A percentile compares a stretch with the other conserved stretches of the same genome.
phyloP scores from a whole-genome alignment of 2,113 vertebrate species.

The Dipodomys ordii region DNA sequence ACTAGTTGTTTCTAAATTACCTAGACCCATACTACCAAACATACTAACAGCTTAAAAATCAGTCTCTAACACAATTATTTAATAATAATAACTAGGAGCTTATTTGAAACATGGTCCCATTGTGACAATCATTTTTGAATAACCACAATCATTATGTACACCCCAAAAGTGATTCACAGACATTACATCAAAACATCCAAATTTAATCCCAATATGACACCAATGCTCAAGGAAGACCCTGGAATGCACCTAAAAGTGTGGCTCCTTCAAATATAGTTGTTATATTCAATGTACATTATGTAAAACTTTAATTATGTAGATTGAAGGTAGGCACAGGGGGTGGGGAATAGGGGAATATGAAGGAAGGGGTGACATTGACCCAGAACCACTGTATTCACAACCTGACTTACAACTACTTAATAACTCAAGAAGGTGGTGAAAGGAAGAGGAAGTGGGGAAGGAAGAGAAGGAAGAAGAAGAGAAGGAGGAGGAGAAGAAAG shows the following conservation, averaged over 20 bases:
- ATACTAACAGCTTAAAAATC: conserved; percentile 25
- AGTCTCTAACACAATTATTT: conserved; percentile 31
- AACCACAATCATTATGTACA: not conserved
- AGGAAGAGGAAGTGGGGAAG: too few species aligned
- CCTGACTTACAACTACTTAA: too few species aligned
- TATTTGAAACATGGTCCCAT: not conserved
- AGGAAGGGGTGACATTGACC: too few species aligned
- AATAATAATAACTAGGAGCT: conserved; percentile 16
- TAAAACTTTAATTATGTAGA: too few species aligned
- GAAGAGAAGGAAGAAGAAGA: too few species aligned
- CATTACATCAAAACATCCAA: not conserved
- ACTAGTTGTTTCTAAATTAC: conserved; percentile 21
- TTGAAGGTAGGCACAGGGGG: too few species aligned
- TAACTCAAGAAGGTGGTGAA: too few species aligned
- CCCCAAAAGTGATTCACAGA: conserved; percentile 16
- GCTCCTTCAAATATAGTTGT: too few species aligned
- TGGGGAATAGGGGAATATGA: too few species aligned
- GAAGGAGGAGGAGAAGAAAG: too few species aligned
- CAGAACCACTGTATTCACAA: too few species aligned
- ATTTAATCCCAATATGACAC: not conserved
- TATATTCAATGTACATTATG: too few species aligned
- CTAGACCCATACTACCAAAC: conserved; percentile 4
- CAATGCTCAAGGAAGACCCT: not conserved
- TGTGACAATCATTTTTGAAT: conserved; percentile 14
- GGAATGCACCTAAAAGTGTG: not conserved